Conservation (phyloP, 2,113 vertebrate species). For the Silurus glanis region DNA sequence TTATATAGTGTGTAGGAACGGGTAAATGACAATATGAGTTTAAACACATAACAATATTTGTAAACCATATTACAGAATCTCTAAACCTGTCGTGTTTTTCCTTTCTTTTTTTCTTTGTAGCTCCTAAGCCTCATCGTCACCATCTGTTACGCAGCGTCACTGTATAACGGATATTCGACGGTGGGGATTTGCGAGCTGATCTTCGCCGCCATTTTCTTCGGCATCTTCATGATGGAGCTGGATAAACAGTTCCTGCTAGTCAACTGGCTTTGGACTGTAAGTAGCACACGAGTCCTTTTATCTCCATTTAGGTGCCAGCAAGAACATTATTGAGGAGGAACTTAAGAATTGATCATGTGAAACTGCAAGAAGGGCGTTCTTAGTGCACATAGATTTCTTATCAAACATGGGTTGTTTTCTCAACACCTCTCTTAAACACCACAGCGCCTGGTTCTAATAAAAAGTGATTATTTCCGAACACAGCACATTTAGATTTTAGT, state of each 20-base stretch:
- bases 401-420: not conserved
- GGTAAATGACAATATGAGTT: no score
- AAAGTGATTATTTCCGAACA: not conserved
- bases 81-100: not conserved
- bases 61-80: not conserved
- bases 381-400: not conserved
- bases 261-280: slow-evolving; percentile 77
- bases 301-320: not conserved
- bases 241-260: slow-evolving; percentile 71
- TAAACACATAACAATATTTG: not conserved
- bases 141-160: slow-evolving; percentile 69
- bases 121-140: slow-evolving; percentile 69
- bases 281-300: slow-evolving; percentile 48
- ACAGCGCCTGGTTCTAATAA: not conserved
- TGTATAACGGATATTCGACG: slow-evolving; percentile 55
- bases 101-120: slow-evolving; percentile 41
- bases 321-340: no score
- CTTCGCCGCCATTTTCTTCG: slow-evolving; percentile 69
- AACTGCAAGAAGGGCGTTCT: not conserved
- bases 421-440: not conserved
- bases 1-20: no score
- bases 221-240: slow-evolving; percentile 72
- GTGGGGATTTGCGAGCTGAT: slow-evolving; percentile 71
- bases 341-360: not conserved
- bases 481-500: not conserved